These are phyloP conservation scores for Trinectes maculatus DNA, from an alignment of 2,113 vertebrate genomes.

Conservation along the genomic window DNA sequence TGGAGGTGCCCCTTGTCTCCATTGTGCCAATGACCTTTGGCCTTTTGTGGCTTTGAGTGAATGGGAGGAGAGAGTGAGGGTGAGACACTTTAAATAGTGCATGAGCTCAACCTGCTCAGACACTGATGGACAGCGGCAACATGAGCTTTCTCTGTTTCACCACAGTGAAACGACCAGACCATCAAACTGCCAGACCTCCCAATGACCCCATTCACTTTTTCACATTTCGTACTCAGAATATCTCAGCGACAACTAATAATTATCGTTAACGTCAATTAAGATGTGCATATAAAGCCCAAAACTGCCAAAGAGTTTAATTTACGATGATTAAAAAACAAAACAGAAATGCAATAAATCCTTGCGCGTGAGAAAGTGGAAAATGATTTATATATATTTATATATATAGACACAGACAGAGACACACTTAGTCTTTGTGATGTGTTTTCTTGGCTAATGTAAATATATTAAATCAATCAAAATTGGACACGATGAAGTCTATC, in stretches of 20 bases:
- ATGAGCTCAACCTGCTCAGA: slow-evolving; percentile 69
- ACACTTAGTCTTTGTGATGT: no score
- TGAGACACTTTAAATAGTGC: slow-evolving; percentile 72
- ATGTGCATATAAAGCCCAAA: no score
- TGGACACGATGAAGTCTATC: no score
- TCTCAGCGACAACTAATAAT: background rate
- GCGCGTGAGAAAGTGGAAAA: no score
- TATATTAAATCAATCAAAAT: no score
- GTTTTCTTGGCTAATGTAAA: no score
- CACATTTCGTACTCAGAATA: background rate
- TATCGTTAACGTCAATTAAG: background rate
- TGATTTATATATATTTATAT: no score
- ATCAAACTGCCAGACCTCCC: slow-evolving; percentile 48
- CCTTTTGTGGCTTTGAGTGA: slow-evolving; percentile 69
- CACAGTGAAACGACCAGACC: slow-evolving; percentile 42
- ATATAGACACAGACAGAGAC: no score
- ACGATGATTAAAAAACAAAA: no score
- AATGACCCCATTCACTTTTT: slow-evolving; percentile 34
- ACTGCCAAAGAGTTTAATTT: no score
- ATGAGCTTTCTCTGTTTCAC: slow-evolving; percentile 61
- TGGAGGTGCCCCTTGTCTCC: slow-evolving; percentile 54
- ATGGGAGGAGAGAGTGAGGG: slow-evolving; percentile 66
- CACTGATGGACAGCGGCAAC: slow-evolving; percentile 71
- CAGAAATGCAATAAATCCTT: no score
- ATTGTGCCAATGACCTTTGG: slow-evolving; percentile 68